These are phyloP conservation scores for Torymus tubicola DNA, from an alignment of 2,888 invertebrate genomes.

Conservation along the genomic window DNA sequence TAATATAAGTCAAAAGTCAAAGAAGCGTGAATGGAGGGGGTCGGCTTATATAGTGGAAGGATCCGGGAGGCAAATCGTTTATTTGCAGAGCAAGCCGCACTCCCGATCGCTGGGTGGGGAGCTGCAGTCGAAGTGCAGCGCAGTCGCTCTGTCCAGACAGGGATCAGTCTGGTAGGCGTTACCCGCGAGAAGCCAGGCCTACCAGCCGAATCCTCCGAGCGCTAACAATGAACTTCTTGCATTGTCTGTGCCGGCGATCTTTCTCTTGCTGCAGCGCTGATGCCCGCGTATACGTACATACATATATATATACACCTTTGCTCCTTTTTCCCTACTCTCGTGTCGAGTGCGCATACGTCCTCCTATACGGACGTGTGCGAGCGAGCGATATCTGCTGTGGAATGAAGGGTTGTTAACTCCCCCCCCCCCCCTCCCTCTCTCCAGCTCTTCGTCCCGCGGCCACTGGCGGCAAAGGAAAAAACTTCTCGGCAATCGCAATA, in stretches of 20 bases:
- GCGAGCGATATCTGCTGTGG: slow-evolving; percentile 29
- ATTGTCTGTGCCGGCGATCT: slow-evolving; percentile 24
- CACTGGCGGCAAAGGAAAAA: not conserved
- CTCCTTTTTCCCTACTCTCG: slow-evolving; percentile 3
- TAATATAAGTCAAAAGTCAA: slow-evolving; percentile 26
- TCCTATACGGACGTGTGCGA: not conserved
- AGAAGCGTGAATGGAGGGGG: not conserved
- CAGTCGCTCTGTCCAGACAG: slow-evolving; percentile 59
- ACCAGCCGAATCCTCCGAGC: slow-evolving; percentile 56
- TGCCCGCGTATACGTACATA: no score
- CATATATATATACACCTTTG: not conserved
- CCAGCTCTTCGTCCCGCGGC: no score
- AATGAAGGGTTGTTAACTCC: slow-evolving; percentile 56
- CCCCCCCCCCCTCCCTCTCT: not conserved
- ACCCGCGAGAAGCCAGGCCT: slow-evolving; percentile 71
- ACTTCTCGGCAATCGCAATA: slow-evolving; percentile 32
- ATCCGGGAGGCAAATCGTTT: slow-evolving; percentile 27
- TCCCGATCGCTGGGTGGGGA: slow-evolving; percentile 65
- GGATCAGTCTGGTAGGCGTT: slow-evolving; percentile 73
- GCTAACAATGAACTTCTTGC: slow-evolving; percentile 27
- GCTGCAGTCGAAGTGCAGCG: slow-evolving; percentile 61
- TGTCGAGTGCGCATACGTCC: not conserved
- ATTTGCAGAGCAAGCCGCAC: slow-evolving; percentile 5
- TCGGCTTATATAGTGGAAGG: slow-evolving; percentile 11
- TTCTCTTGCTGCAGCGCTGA: not conserved